A percentile compares a stretch with the other conserved stretches of the same genome.
phyloP scores from a whole-genome alignment of 2,797 vertebrate species.

The Silurus aristotelis region DNA sequence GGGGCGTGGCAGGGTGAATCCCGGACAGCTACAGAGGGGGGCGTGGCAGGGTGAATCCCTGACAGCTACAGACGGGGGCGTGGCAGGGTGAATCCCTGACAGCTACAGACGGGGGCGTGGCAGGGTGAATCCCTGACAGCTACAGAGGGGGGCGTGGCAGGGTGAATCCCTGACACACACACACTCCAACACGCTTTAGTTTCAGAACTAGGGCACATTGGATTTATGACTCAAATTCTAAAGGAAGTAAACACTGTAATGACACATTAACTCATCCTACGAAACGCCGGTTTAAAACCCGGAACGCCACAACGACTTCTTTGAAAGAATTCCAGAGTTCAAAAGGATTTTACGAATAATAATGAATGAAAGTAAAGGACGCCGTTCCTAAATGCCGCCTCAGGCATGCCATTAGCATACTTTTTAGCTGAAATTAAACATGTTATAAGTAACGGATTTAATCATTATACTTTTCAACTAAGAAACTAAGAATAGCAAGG shows the following conservation, averaged over 20 bases:
- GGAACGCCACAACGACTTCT: slow-evolving; percentile 4
- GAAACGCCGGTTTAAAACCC: neutral
- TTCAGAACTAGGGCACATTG: neutral
- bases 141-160: no score
- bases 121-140: no score
- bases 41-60: no score
- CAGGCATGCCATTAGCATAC: neutral
- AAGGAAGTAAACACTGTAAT: slow-evolving; percentile 6
- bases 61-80: no score
- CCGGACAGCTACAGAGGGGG: no score
- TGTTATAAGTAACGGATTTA: slow-evolving; percentile 1
- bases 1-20: no score
- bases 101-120: no score
- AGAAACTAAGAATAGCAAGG: slow-evolving; percentile 13
- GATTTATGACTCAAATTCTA: slow-evolving; percentile 16
- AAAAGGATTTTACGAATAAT: neutral
- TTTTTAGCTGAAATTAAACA: neutral
- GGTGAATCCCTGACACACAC: no score
- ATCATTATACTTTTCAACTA: slow-evolving; percentile 28
- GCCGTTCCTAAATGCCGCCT: neutral
- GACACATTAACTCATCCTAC: slow-evolving; percentile 34
- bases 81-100: no score
- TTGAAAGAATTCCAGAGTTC: neutral
- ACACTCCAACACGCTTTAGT: neutral
- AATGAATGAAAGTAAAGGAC: neutral